Evolutionary conservation across 2,797 vertebrate genomes (phyloP).

Genomic region (Coluber constrictor): DNA sequence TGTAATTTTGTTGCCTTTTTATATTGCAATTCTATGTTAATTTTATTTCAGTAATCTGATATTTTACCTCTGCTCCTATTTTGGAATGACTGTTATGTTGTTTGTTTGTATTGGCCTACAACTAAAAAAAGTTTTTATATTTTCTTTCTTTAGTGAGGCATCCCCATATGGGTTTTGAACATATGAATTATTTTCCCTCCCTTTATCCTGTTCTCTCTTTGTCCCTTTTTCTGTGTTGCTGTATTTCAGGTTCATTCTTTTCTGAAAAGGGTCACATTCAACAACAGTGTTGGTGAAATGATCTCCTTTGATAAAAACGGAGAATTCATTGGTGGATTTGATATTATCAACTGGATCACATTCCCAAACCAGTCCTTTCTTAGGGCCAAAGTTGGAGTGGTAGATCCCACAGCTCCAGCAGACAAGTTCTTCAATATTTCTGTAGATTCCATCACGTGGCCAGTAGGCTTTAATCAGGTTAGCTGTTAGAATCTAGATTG

Average conservation of each 20-base stretch:
- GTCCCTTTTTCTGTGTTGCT: too few relatives aligned
- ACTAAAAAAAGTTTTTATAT: too few relatives aligned
- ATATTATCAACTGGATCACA: background rate
- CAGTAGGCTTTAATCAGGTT: background rate
- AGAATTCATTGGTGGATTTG: background rate
- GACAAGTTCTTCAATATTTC: background rate
- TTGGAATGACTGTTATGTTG: too few relatives aligned
- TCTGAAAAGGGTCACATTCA: background rate
- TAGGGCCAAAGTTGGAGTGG: background rate
- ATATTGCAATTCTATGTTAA: too few relatives aligned
- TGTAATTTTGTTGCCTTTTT: too few relatives aligned
- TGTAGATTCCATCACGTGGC: background rate
- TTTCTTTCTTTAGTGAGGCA: too few relatives aligned
- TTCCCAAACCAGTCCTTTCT: background rate
- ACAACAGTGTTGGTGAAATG: background rate
- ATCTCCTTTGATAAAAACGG: background rate
- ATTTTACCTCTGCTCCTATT: too few relatives aligned
- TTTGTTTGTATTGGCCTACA: too few relatives aligned
- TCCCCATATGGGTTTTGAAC: background rate
- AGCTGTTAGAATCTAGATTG: background rate
- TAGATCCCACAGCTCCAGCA: background rate
- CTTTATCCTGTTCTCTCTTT: too few relatives aligned
- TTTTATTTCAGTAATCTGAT: too few relatives aligned
- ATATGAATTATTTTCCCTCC: background rate
- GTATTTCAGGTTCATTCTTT: background rate